Percentiles rank a stretch among this genome's conserved stretches.
phyloP scores from a whole-genome alignment of 2,888 invertebrate genomes.

The Dryocosmus kuriphilus region DNA sequence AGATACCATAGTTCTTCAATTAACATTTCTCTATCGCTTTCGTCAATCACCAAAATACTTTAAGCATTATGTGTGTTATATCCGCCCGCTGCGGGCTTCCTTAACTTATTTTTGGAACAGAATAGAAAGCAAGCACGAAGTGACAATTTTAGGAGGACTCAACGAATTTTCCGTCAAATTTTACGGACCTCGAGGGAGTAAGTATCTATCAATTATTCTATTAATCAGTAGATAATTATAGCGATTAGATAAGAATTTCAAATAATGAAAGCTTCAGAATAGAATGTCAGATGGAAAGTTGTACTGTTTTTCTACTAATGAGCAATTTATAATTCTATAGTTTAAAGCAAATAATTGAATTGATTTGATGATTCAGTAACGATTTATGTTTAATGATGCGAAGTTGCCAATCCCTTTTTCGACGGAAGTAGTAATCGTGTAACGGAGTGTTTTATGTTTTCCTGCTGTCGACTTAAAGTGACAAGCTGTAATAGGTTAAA shows the following conservation, averaged over 20 bases:
- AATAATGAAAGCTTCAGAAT: not conserved
- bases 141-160: slow-evolving; percentile 97
- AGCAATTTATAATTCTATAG: not conserved
- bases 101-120: slow-evolving; percentile 78
- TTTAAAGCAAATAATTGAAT: slow-evolving; percentile 12
- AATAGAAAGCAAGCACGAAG: slow-evolving; percentile 99
- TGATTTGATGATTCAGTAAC: not conserved
- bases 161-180: slow-evolving; percentile 99
- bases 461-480: slow-evolving; percentile 19
- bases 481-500: not conserved
- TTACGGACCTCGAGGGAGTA: slow-evolving; percentile 97
- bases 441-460: slow-evolving; percentile 25
- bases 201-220: slow-evolving; percentile 76
- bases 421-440: slow-evolving; percentile 24
- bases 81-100: slow-evolving; percentile 45
- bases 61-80: slow-evolving; percentile 10
- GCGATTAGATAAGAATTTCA: not conserved
- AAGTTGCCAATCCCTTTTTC: slow-evolving; percentile 21
- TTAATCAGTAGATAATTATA: not conserved
- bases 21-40: not conserved
- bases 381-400: slow-evolving; percentile 34
- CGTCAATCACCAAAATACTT: slow-evolving; percentile 16
- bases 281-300: not conserved
- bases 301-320: not conserved
- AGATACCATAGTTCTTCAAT: slow-evolving; percentile 1